phyloP scores from a whole-genome alignment of 2,113 vertebrate species.

The Sander vitreus region DNA sequence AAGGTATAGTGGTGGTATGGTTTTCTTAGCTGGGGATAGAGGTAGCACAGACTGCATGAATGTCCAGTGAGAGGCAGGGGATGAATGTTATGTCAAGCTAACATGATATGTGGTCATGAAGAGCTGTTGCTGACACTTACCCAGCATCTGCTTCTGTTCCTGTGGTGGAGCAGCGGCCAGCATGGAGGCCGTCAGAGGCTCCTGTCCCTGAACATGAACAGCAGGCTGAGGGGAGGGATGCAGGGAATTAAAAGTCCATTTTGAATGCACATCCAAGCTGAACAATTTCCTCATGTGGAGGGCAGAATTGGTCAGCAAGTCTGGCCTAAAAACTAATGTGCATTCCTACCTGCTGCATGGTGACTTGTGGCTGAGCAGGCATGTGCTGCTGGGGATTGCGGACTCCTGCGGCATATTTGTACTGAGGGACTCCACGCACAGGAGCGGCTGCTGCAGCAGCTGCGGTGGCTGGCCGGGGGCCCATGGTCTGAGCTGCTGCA shows the following conservation, averaged over 20 bases:
- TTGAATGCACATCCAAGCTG: neutral
- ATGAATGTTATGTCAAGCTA: neutral
- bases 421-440: slow-evolving; percentile 92
- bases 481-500: slow-evolving; percentile 88
- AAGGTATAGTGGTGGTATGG: neutral
- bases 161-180: slow-evolving; percentile 96
- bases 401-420: slow-evolving; percentile 94
- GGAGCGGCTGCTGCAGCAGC: slow-evolving; percentile 87
- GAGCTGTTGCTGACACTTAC: slow-evolving; percentile 77
- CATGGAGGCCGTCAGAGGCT: slow-evolving; percentile 98
- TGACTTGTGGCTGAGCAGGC: slow-evolving; percentile 89
- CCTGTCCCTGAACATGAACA: slow-evolving; percentile 97
- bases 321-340: neutral
- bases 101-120: neutral
- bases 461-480: slow-evolving; percentile 85
- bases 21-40: neutral
- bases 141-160: slow-evolving; percentile 99
- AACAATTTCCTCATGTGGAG: neutral
- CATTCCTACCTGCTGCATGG: slow-evolving; percentile 92
- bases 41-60: neutral
- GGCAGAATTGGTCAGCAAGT: neutral
- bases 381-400: slow-evolving; percentile 95
- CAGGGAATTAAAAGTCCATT: neutral
- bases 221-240: slow-evolving; percentile 86
- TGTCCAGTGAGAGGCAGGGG: neutral